A percentile compares a stretch with the other conserved stretches of the same genome.
These are phyloP conservation scores for Nesometra sesokonis DNA, from an alignment of 35 echinoderm and acorn worm genomes.

Conservation along the genomic window DNA sequence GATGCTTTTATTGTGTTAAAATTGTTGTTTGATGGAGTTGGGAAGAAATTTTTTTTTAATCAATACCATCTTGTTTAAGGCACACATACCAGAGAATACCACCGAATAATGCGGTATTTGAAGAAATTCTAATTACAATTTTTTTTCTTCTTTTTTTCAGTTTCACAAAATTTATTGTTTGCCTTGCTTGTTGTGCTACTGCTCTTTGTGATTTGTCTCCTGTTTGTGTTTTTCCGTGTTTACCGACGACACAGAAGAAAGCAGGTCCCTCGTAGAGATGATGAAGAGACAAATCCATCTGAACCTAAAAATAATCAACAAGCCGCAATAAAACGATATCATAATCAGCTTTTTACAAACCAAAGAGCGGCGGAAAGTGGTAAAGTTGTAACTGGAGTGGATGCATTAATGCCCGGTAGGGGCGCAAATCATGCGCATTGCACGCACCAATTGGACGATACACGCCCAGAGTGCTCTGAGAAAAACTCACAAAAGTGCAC, in stretches of 20 bases:
- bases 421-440: neutral
- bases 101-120: no score
- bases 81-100: no score
- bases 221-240: neutral
- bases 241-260: neutral
- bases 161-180: neutral
- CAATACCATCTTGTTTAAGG: no score
- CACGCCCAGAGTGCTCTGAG: neutral
- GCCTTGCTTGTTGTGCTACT: neutral
- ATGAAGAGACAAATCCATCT: neutral
- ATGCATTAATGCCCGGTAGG: neutral
- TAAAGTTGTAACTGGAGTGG: neutral
- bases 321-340: neutral
- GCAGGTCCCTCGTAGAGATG: neutral
- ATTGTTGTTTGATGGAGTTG: no score
- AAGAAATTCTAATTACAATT: no score
- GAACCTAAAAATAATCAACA: neutral
- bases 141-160: neutral
- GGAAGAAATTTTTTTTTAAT: no score
- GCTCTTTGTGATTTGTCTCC: neutral
- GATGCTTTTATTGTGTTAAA: no score
- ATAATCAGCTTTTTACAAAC: neutral
- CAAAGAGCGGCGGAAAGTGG: neutral
- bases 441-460: neutral
- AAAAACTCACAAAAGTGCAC: neutral